Evolutionary conservation across 2,888 invertebrate genomes (phyloP), one percentile per base, ranked within the genome.

Genomic region (Pollenia angustigena): DNA sequence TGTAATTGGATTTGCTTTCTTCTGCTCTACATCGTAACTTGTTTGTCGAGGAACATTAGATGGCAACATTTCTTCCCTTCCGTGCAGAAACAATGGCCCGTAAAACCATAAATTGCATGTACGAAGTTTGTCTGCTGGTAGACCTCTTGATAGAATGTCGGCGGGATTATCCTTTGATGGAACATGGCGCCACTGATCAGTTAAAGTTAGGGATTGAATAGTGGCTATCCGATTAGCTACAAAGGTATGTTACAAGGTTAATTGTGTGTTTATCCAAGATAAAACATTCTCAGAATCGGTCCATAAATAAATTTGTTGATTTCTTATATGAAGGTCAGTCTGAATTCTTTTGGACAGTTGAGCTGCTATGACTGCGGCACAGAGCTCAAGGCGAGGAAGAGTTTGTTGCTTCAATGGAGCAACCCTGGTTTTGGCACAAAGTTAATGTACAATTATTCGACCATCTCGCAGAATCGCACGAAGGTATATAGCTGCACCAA

Each of bases 121-220:
- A 23, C 23, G 23, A 2, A 23, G 23, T 23, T 23, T 23, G 23
- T 23, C 23, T 23, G 60, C 58, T 18, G 3, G 3, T n/a, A 56
- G 18, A 8, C 62, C 54, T 50, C 40, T 12, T 3, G 54, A 69
- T 9, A 54, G 42, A 14, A 69, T 40, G 9, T 68, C 68, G 6
- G 48, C 68, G 4, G 48, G 32, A 64, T 68, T 68, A 32, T 50
- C 18, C 14, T 23, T 68, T 50, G 68, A 48, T 8, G 46, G 4
- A 12, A 68, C 68, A 40, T 54, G 69, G n/a, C 54, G 69, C 54
- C 69, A 69, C 40, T 69, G 52, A n/a, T 54, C 32, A 14, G 52
- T 6, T 40, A 32, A 40, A 2, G 69, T 69, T 10, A 52, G 16
- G 4, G 48, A 23, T 54, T 69, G 69, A 32, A 54, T 69, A 11